Evolutionary conservation across 2,888 invertebrate genomes (phyloP).

Genomic region (Mycogona germanica): DNA sequence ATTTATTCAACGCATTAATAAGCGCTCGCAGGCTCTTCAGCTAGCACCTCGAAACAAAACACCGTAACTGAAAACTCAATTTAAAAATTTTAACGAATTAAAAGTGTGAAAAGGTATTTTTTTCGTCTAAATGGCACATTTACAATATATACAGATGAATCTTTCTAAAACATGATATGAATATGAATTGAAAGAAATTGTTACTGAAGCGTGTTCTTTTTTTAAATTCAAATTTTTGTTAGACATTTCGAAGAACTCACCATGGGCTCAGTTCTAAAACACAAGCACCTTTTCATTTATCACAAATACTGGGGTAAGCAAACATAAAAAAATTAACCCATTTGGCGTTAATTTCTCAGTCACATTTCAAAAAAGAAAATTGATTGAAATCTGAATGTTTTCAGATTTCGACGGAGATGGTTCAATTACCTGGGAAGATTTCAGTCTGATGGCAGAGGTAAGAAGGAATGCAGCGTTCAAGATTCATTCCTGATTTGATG

Average conservation of each 20-base stretch:
- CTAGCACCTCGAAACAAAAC: too few relatives aligned
- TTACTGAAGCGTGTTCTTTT: too few relatives aligned
- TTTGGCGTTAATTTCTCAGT: background rate
- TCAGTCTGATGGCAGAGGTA: slow-evolving; percentile 34
- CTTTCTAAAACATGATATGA: too few relatives aligned
- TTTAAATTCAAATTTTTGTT: background rate
- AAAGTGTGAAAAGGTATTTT: too few relatives aligned
- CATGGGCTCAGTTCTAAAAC: slow-evolving; percentile 15
- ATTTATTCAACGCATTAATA: too few relatives aligned
- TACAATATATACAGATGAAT: too few relatives aligned
- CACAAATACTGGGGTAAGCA: slow-evolving; percentile 21
- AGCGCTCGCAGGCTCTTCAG: too few relatives aligned
- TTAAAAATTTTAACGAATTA: too few relatives aligned
- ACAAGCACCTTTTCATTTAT: slow-evolving; percentile 21
- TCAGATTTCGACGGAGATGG: slow-evolving; percentile 35
- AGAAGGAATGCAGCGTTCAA: slow-evolving; percentile 10
- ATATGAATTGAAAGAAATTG: too few relatives aligned
- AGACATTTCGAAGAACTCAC: background rate
- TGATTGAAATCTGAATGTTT: slow-evolving; percentile 3
- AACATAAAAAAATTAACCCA: background rate
- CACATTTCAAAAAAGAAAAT: background rate
- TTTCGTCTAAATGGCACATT: too few relatives aligned
- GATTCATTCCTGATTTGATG: background rate
- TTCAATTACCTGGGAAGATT: slow-evolving; percentile 35
- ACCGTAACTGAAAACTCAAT: too few relatives aligned